These are phyloP conservation scores for Peromyscus californicus DNA, from an alignment of 2,113 vertebrate genomes.

Conservation along the genomic window DNA sequence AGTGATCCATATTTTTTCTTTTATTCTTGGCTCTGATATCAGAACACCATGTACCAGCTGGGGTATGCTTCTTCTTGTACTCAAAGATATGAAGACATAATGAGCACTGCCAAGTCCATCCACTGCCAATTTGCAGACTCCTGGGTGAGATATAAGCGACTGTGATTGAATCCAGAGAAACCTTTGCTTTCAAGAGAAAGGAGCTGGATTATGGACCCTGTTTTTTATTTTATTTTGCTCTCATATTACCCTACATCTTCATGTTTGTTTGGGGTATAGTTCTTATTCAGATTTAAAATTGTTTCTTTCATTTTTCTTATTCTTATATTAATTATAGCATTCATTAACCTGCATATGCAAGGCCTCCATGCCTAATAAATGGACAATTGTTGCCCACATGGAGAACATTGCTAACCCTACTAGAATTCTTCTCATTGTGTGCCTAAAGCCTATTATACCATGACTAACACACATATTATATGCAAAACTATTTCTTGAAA, in stretches of 20 bases:
- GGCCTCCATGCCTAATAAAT: too few relatives aligned
- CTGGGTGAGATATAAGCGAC: not conserved
- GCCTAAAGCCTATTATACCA: not conserved
- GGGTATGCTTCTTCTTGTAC: not conserved
- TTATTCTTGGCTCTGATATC: not conserved
- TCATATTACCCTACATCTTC: not conserved
- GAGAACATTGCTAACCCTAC: not conserved
- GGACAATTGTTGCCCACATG: not conserved
- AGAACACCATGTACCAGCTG: not conserved
- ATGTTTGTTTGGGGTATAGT: not conserved
- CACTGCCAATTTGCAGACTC: not conserved
- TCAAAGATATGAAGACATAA: not conserved
- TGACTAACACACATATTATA: not conserved
- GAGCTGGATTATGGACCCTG: fast-evolving
- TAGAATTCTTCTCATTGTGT: not conserved
- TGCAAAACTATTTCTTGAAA: not conserved
- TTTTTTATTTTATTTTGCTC: not conserved
- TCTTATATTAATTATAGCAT: not conserved
- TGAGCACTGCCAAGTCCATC: not conserved
- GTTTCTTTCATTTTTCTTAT: not conserved
- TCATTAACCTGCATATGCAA: not conserved
- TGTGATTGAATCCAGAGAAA: not conserved
- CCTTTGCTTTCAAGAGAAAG: not conserved
- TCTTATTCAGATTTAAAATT: not conserved
- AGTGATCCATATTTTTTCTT: not conserved